Evolutionary conservation across 1,140 invertebrate species (phyloP).

Genomic region (Sarcophaga bullata): DNA sequence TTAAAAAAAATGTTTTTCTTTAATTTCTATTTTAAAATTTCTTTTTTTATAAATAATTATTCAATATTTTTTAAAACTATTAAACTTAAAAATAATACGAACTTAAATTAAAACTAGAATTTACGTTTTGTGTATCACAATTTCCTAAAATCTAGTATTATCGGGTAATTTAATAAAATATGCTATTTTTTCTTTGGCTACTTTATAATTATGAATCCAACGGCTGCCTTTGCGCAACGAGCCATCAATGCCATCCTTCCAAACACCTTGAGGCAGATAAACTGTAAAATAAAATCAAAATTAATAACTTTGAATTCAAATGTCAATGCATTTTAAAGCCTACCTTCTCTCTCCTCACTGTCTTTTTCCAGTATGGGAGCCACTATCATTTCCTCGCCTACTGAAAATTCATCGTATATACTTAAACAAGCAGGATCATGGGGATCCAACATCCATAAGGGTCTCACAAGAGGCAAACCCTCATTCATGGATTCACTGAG

Average conservation of each 20-base stretch:
- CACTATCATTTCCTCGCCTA: constrained; percentile 91
- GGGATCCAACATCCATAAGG: constrained; percentile 91
- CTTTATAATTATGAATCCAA: constrained; percentile 89
- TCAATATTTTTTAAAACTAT: no score
- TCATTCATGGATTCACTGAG: constrained; percentile 79
- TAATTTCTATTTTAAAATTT: no score
- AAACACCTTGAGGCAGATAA: constrained; percentile 87
- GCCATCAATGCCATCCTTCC: constrained; percentile 89
- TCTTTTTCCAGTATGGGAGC: constrained; percentile 85
- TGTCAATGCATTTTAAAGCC: background rate
- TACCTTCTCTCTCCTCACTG: constrained; percentile 72
- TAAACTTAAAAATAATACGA: background rate
- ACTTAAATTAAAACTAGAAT: background rate
- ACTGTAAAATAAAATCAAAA: constrained; percentile 66
- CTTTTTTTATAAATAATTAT: no score
- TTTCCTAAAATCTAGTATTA: constrained; percentile 78
- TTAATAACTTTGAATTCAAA: background rate
- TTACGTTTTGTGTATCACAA: constrained; percentile 44
- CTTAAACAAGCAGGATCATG: constrained; percentile 80
- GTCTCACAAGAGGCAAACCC: constrained; percentile 85
- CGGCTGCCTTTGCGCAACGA: constrained; percentile 85
- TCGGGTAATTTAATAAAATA: constrained; percentile 88
- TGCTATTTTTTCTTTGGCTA: constrained; percentile 81
- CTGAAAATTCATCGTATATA: constrained; percentile 88
- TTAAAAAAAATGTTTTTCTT: no score